Percentiles rank a stretch among this genome's conserved stretches.
Evolutionary conservation across 2,113 vertebrate species (phyloP).

Genomic region (Hypomesus transpacificus): DNA sequence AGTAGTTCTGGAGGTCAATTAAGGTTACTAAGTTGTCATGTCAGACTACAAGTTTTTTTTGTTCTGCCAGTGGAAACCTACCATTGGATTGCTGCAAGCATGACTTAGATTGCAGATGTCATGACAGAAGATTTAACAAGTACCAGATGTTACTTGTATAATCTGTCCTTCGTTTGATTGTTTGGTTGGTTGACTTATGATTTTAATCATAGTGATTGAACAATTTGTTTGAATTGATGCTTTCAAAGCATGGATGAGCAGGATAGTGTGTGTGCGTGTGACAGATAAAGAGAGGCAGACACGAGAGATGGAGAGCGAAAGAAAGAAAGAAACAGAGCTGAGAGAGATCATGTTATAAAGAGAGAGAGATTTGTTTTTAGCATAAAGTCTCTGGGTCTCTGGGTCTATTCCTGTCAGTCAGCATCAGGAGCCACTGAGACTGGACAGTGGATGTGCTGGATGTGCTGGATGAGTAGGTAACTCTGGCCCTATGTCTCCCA

Average conservation of each 20-base stretch:
- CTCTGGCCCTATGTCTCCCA: conserved; percentile 31
- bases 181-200: conserved; percentile 19
- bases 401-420: too few relatives aligned
- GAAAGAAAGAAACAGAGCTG: too few relatives aligned
- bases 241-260: background rate
- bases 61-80: background rate
- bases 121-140: conserved; percentile 20
- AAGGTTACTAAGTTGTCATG: background rate
- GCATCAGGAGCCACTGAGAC: too few relatives aligned
- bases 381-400: too few relatives aligned
- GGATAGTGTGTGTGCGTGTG: too few relatives aligned
- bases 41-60: background rate
- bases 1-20: background rate
- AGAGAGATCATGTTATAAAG: too few relatives aligned
- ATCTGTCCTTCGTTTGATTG: conserved; percentile 38
- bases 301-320: too few relatives aligned
- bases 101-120: background rate
- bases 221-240: background rate
- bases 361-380: too few relatives aligned
- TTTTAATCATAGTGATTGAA: conserved; percentile 2
- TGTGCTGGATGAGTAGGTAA: conserved; percentile 9
- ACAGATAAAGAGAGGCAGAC: too few relatives aligned
- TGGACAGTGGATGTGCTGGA: background rate
- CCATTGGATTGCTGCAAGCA: background rate
- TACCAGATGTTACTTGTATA: conserved; percentile 42